Conservation (phyloP, 2,888 invertebrate genomes). For the Drosophila fungiperda region DNA sequence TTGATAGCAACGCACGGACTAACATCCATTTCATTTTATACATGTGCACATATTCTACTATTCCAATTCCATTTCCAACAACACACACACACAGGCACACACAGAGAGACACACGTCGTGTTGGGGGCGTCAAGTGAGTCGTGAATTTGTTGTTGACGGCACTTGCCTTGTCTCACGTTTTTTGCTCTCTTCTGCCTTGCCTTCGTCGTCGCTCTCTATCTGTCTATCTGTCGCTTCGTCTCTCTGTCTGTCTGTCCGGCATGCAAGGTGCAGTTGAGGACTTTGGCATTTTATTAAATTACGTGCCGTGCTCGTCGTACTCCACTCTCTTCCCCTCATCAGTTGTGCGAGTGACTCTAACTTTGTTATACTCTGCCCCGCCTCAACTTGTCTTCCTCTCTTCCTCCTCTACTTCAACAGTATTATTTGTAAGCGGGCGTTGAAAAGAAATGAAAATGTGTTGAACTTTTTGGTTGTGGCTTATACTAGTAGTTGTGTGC, state of each 20-base stretch:
- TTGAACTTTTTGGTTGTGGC: slow-evolving; percentile 51
- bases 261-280: slow-evolving; percentile 65
- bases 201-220: slow-evolving; percentile 1
- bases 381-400: slow-evolving; percentile 7
- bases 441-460: slow-evolving; percentile 74
- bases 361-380: slow-evolving; percentile 44
- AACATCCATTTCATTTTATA: slow-evolving; percentile 27
- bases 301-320: slow-evolving; percentile 50
- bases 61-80: slow-evolving; percentile 45
- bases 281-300: slow-evolving; percentile 78
- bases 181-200: slow-evolving; percentile 31
- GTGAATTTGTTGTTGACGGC: slow-evolving; percentile 28
- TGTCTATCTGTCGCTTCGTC: not conserved
- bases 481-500: not conserved
- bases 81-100: slow-evolving; percentile 4
- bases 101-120: slow-evolving; percentile 12
- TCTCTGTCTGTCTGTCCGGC: slow-evolving; percentile 20
- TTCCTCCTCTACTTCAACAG: not conserved
- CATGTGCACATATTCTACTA: slow-evolving; percentile 29
- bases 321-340: not conserved
- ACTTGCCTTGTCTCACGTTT: slow-evolving; percentile 57
- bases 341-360: slow-evolving; percentile 44
- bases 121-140: slow-evolving; percentile 41
- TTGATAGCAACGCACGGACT: slow-evolving; percentile 1
- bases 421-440: slow-evolving; percentile 37